These are phyloP conservation scores for Poecilia picta DNA, from an alignment of 2,797 vertebrate genomes.

Conservation along the genomic window DNA sequence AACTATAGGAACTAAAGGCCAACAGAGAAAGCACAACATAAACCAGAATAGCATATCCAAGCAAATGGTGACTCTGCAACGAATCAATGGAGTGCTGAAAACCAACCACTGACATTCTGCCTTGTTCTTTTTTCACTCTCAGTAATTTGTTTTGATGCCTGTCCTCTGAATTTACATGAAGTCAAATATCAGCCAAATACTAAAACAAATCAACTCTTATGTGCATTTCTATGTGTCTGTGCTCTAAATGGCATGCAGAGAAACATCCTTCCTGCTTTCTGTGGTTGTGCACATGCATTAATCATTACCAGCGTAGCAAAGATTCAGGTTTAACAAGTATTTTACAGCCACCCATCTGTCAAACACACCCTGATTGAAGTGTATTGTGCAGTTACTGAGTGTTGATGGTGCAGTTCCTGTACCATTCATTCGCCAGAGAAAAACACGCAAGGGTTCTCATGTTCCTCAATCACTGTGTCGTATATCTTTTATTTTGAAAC, in stretches of 20 bases:
- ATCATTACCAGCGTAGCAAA: conserved; percentile 34
- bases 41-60: background rate
- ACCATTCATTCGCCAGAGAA: background rate
- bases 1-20: conserved; percentile 17
- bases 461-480: background rate
- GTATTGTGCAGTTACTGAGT: background rate
- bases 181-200: conserved; percentile 14
- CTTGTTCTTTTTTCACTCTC: background rate
- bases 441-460: background rate
- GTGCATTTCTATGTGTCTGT: background rate
- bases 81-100: background rate
- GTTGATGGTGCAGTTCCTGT: background rate
- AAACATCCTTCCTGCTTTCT: background rate
- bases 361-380: background rate
- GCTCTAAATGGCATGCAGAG: too few relatives aligned
- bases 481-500: background rate
- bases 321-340: background rate
- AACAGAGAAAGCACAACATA: background rate
- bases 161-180: conserved; percentile 15
- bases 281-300: background rate
- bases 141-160: background rate
- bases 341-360: background rate
- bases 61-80: background rate
- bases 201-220: background rate
- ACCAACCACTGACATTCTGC: background rate